Evolutionary conservation across 2,888 invertebrate species (phyloP).

Genomic region (Allygus modestus): DNA sequence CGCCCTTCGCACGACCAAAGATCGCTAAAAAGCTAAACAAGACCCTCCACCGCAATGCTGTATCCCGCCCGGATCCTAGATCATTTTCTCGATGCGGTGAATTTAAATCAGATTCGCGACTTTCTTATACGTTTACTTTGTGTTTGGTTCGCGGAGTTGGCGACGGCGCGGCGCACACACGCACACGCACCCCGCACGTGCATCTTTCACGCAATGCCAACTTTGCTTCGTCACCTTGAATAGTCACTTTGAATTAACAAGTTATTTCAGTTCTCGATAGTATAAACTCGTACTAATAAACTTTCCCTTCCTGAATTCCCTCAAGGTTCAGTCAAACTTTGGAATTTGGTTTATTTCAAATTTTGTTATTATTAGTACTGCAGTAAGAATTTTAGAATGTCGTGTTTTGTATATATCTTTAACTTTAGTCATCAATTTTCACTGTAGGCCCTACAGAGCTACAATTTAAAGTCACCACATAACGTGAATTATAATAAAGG

Average conservation of each 20-base stretch:
- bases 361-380: too few relatives aligned
- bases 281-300: neutral
- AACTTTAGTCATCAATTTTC: too few relatives aligned
- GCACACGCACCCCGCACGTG: neutral
- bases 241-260: constrained; percentile 28
- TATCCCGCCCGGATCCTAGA: constrained; percentile 57
- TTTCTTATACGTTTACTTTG: constrained; percentile 52
- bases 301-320: neutral
- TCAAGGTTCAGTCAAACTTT: too few relatives aligned
- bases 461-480: too few relatives aligned
- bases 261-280: neutral
- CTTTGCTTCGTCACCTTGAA: neutral
- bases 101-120: constrained; percentile 64
- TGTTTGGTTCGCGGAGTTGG: constrained; percentile 12
- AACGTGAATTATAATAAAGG: too few relatives aligned
- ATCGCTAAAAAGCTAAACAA: constrained; percentile 66
- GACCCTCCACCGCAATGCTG: constrained; percentile 64
- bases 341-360: too few relatives aligned
- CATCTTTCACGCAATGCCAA: constrained; percentile 23
- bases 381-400: too few relatives aligned
- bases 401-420: too few relatives aligned
- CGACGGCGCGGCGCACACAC: constrained; percentile 19
- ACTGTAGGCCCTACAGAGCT: too few relatives aligned
- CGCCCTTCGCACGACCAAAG: constrained; percentile 62
- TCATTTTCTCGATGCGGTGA: constrained; percentile 64